Percentiles rank a stretch among this genome's conserved stretches.
Conservation (phyloP, 1,140 invertebrate species). For the Bathynomus jamesi region DNA sequence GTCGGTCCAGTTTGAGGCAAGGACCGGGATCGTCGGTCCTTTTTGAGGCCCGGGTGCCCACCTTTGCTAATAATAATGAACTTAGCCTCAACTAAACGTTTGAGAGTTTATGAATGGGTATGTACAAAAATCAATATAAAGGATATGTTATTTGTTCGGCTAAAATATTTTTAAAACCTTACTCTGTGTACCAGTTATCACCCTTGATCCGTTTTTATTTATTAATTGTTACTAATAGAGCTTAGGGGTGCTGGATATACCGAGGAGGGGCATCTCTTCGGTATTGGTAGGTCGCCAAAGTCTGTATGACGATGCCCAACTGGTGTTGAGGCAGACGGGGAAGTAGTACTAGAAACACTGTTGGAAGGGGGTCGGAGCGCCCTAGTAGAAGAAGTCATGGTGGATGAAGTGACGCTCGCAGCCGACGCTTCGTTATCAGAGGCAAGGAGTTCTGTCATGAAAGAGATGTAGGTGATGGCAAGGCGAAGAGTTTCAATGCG, state of each 20-base stretch:
- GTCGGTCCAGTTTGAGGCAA: too few species aligned
- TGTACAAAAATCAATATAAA: too few species aligned
- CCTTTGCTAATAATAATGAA: too few species aligned
- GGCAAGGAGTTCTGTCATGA: conserved; percentile 81
- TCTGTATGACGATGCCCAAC: background rate
- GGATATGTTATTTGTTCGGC: too few species aligned
- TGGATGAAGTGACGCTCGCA: conserved; percentile 17
- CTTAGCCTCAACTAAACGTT: too few species aligned
- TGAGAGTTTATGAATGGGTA: too few species aligned
- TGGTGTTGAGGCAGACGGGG: background rate
- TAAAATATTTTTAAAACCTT: too few species aligned
- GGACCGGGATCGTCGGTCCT: too few species aligned
- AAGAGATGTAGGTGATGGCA: conserved; percentile 96
- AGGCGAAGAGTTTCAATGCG: conserved; percentile 94
- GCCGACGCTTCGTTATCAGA: conserved; percentile 31
- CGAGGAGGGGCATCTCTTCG: background rate
- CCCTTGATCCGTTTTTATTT: too few species aligned
- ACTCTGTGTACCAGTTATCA: too few species aligned
- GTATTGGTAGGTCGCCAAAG: background rate
- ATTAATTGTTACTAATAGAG: background rate
- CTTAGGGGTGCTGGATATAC: background rate
- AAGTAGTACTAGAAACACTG: background rate
- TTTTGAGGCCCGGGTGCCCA: too few species aligned
- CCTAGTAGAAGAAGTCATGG: conserved; percentile 3
- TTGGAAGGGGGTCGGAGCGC: background rate